Evolutionary conservation across 37 sponge, comb jelly and placozoan species (phyloP), one percentile per base, ranked within the genome.

Genomic region (Chondrosia reniformis): DNA sequence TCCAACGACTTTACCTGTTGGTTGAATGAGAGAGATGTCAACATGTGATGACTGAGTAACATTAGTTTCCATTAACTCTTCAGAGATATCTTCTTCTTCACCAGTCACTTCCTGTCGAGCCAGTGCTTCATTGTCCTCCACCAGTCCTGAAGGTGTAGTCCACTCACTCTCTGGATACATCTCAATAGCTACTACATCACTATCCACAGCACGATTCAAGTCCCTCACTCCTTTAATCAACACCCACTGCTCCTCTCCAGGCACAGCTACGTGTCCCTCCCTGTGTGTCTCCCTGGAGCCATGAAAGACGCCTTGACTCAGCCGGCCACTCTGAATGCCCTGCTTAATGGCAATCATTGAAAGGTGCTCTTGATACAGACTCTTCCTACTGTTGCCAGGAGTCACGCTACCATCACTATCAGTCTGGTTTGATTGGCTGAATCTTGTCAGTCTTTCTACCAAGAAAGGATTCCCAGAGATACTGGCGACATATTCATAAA

Each of bases 121-220:
- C 38, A 83, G 73, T 4, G 67, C 74, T 46, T 88, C 86, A 46
- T 85, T 83, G 28, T 83, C 76, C 71, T 56, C 77, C 45, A 91
- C 86, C 12, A 89, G 25, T 21, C 84, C 88, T 12, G 91, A 93
- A 1, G 97, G 93, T n/a, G 64, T 45, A 2, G 83, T 38, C 94
- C 95, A 94, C 76, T 92, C 82, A 0, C 63, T 34, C 62, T 98
- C 84, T 2, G 94, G 89, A 22, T 93, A 79, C 31, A 92, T 55
- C 74, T 98, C 96, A 1, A 98, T 75, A 4, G 88, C 99, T 7
- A 98, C 99, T 2, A 88, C 33, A 59, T 98, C 99, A 0, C 80
- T 89, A 58, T 98, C 89, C 8, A 98, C 85, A 45, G 99, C 93
- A 57, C 99, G 67, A 75, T 95, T 98, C 30, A 98, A 32, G 59